phyloP scores from a whole-genome alignment of 2,797 vertebrate species.

The Enteromius argenteus region DNA sequence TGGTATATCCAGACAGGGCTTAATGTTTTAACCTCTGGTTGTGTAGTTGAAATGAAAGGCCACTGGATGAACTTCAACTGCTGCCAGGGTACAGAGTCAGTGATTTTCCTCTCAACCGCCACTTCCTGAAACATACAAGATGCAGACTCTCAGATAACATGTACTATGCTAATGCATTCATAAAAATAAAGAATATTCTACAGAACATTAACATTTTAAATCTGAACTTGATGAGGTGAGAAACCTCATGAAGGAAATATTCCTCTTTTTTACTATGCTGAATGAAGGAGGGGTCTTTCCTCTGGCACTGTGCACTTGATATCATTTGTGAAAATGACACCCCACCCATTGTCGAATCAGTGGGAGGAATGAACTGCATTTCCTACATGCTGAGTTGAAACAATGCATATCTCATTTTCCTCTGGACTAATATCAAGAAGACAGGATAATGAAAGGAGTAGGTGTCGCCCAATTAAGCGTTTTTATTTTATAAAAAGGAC shows the following conservation, averaged over 20 bases:
- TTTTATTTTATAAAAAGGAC: slow-evolving; percentile 58
- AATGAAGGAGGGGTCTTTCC: slow-evolving; percentile 37
- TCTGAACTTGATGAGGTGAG: slow-evolving; percentile 11
- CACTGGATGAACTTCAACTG: neutral
- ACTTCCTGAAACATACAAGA: slow-evolving; percentile 55
- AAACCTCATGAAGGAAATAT: slow-evolving; percentile 5
- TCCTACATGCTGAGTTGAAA: slow-evolving; percentile 45
- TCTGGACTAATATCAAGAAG: slow-evolving; percentile 40
- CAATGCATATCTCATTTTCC: slow-evolving; percentile 45
- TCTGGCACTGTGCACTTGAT: slow-evolving; percentile 30
- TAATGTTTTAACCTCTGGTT: slow-evolving; percentile 10
- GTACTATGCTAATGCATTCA: neutral
- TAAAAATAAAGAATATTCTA: slow-evolving; percentile 15
- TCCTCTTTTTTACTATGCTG: slow-evolving; percentile 16
- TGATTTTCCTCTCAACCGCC: neutral
- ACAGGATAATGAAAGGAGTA: slow-evolving; percentile 60
- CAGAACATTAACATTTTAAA: slow-evolving; percentile 7
- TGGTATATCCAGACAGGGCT: slow-evolving; percentile 30
- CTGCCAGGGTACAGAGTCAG: neutral
- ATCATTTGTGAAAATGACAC: slow-evolving; percentile 44
- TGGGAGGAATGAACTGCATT: slow-evolving; percentile 45
- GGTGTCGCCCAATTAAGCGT: slow-evolving; percentile 60
- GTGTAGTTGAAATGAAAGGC: slow-evolving; percentile 15
- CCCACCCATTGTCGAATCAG: slow-evolving; percentile 44
- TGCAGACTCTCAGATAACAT: slow-evolving; percentile 17